Percentiles rank a stretch among this genome's conserved stretches.
These are phyloP conservation scores for Melopsittacus undulatus DNA, from an alignment of 2,797 vertebrate species.

Conservation along the genomic window DNA sequence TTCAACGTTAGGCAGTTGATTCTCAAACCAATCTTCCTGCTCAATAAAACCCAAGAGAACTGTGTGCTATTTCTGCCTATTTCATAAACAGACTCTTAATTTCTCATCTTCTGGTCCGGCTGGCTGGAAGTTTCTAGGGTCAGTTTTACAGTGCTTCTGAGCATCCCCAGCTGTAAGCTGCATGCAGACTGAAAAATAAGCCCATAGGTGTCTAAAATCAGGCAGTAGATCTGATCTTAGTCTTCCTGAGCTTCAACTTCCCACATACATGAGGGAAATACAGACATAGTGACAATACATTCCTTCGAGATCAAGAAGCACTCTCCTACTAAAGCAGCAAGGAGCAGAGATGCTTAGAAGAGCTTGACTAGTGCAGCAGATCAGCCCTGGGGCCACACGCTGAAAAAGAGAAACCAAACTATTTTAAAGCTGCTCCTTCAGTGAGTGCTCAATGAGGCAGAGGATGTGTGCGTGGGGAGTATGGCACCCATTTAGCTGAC, in stretches of 20 bases:
- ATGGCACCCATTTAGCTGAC: slow-evolving; percentile 4
- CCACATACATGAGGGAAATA: background rate
- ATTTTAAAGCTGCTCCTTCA: slow-evolving; percentile 33
- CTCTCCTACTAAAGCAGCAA: background rate
- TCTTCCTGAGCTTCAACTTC: background rate
- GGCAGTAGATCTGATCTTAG: background rate
- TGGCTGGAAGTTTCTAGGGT: background rate
- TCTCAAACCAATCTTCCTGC: background rate
- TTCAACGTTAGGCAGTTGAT: background rate
- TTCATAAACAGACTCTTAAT: background rate
- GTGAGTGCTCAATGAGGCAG: slow-evolving; percentile 8
- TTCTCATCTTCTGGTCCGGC: background rate
- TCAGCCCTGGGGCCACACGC: background rate
- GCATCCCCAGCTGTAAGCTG: background rate
- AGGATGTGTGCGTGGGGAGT: background rate
- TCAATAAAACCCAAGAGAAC: background rate
- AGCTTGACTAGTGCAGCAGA: background rate
- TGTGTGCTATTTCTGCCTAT: background rate
- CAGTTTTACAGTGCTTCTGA: background rate
- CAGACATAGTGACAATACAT: background rate
- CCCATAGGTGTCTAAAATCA: background rate
- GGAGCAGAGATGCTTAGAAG: background rate
- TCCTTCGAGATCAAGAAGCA: background rate
- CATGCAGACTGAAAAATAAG: background rate
- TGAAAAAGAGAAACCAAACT: slow-evolving; percentile 6